phyloP scores from a whole-genome alignment of 2,797 vertebrate genomes.

The Chromobotia macracanthus region DNA sequence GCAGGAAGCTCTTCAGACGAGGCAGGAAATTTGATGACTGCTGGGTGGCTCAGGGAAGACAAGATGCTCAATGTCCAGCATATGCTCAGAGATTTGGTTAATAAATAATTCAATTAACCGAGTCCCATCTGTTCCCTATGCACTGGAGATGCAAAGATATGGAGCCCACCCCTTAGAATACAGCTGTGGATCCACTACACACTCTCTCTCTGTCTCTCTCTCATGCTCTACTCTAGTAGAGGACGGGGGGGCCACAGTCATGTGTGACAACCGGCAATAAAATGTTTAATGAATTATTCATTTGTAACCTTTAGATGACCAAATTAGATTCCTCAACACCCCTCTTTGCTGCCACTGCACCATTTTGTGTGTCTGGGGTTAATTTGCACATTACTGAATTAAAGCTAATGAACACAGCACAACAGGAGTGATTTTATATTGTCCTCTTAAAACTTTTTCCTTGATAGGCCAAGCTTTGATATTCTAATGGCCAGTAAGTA shows the following conservation, averaged over 20 bases:
- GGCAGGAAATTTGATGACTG: constrained; percentile 40
- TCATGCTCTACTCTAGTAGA: constrained; percentile 50
- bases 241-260: constrained; percentile 8
- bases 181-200: too few species aligned
- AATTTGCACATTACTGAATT: constrained; percentile 59
- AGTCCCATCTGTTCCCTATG: constrained; percentile 57
- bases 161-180: constrained; percentile 13
- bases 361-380: constrained; percentile 43
- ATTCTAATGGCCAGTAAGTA: neutral
- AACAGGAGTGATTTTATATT: constrained; percentile 43
- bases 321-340: constrained; percentile 52
- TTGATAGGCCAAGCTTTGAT: neutral
- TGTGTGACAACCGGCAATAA: constrained; percentile 47
- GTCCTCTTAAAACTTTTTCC: constrained; percentile 17
- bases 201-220: constrained; percentile 30
- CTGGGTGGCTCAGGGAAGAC: constrained; percentile 47
- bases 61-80: constrained; percentile 59
- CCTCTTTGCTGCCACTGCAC: constrained; percentile 9
- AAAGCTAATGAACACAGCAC: constrained; percentile 49
- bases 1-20: constrained; percentile 26
- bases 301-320: constrained; percentile 58
- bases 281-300: constrained; percentile 59
- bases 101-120: constrained; percentile 64
- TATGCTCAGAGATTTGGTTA: constrained; percentile 58
- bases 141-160: constrained; percentile 30